These are phyloP conservation scores for Urocolius indicus DNA, from an alignment of 2,113 vertebrate genomes.

Conservation along the genomic window DNA sequence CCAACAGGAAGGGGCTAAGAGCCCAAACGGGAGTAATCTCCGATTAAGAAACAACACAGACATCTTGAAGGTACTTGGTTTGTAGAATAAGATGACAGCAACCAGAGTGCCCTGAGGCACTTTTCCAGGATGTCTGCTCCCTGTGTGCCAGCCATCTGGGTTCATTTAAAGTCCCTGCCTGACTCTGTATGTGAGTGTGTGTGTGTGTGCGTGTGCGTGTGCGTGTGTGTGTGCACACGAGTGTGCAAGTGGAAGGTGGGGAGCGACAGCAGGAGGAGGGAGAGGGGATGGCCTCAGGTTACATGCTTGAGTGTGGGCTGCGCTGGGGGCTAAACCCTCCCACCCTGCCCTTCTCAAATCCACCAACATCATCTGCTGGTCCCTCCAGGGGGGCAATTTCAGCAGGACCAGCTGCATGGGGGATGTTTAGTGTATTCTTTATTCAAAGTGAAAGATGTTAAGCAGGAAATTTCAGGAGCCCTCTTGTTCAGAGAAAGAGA, in stretches of 20 bases:
- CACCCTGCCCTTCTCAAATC: constrained; percentile 90
- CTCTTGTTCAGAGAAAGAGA: constrained; percentile 78
- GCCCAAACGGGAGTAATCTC: constrained; percentile 83
- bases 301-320: constrained; percentile 88
- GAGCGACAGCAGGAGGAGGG: not conserved
- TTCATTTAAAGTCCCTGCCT: constrained; percentile 82
- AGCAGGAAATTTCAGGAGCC: constrained; percentile 93
- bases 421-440: constrained; percentile 91
- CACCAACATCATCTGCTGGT: constrained; percentile 79
- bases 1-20: constrained; percentile 85
- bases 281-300: constrained; percentile 80
- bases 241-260: constrained; percentile 32
- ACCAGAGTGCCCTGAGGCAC: constrained; percentile 72
- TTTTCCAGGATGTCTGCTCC: constrained; percentile 79
- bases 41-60: constrained; percentile 87
- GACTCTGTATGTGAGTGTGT: not conserved
- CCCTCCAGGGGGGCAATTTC: constrained; percentile 85
- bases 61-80: constrained; percentile 83
- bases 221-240: not conserved
- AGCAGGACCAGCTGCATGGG: constrained; percentile 88
- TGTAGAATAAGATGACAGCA: constrained; percentile 76
- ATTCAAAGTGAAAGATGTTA: constrained; percentile 94
- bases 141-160: constrained; percentile 91
- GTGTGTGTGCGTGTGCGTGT: not conserved
- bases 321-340: constrained; percentile 81